Conservation (phyloP, 2,797 vertebrate genomes). For the Anomalospiza imberbis region DNA sequence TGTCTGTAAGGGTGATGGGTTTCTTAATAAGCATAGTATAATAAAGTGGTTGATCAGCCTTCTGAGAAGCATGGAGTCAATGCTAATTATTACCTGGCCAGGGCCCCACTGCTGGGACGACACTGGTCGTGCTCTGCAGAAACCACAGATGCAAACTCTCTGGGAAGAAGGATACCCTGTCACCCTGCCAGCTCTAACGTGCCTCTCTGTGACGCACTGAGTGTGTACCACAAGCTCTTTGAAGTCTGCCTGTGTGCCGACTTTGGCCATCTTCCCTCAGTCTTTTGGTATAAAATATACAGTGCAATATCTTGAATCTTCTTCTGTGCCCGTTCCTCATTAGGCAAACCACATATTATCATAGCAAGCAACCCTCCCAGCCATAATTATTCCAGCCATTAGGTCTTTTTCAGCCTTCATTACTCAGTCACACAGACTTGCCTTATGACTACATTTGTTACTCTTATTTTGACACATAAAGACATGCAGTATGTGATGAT, state of each 20-base stretch:
- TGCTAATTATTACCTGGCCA: no score
- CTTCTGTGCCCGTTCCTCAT: background rate
- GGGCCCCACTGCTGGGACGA: no score
- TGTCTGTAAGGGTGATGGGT: no score
- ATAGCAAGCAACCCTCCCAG: slow-evolving; percentile 2
- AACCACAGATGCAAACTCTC: background rate
- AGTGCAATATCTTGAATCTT: background rate
- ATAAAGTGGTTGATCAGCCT: no score
- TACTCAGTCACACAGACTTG: slow-evolving; percentile 1
- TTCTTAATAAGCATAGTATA: no score
- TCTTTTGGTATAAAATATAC: background rate
- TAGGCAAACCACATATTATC: background rate
- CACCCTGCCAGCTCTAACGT: background rate
- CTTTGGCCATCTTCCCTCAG: background rate
- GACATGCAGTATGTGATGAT: background rate
- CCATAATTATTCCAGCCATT: slow-evolving; percentile 2
- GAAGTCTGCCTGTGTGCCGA: background rate
- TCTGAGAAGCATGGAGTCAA: no score
- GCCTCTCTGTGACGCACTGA: background rate
- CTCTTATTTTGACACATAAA: slow-evolving; percentile 12
- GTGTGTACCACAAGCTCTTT: background rate
- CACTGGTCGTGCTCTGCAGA: background rate
- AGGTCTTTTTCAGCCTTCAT: slow-evolving; percentile 22
- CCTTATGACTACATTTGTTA: slow-evolving; percentile 40
- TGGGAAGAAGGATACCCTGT: background rate